These are phyloP conservation scores for Pelodytes ibericus DNA, from an alignment of 2,797 vertebrate species.

Conservation along the genomic window DNA sequence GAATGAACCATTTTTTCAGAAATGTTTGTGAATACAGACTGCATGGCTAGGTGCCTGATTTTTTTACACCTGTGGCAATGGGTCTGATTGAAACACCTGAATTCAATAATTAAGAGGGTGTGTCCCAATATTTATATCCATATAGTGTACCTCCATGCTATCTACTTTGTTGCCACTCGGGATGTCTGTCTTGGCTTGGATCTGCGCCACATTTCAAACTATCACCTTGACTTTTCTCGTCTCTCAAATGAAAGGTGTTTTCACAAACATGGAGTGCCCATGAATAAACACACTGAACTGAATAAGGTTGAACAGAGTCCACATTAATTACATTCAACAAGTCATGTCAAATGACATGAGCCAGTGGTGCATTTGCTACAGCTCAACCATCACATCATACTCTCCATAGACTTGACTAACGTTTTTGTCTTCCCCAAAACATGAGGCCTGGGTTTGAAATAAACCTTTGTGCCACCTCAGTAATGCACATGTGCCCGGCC, in stretches of 20 bases:
- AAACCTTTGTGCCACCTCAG: slow-evolving; percentile 20
- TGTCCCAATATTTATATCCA: too few species aligned
- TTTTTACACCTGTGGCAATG: too few species aligned
- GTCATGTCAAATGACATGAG: slow-evolving; percentile 38
- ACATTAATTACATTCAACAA: slow-evolving; percentile 40
- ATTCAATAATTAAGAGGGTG: too few species aligned
- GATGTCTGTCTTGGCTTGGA: background rate
- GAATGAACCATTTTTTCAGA: too few species aligned
- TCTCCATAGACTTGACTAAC: slow-evolving; percentile 43
- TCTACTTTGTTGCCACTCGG: too few species aligned
- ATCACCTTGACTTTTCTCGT: background rate
- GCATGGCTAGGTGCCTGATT: too few species aligned
- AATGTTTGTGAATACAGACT: too few species aligned
- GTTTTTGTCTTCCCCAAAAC: slow-evolving; percentile 24
- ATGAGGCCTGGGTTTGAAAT: slow-evolving; percentile 20
- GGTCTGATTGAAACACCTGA: too few species aligned
- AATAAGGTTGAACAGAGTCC: background rate
- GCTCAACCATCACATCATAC: slow-evolving; percentile 28
- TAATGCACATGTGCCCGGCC: slow-evolving; percentile 20
- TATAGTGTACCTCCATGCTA: too few species aligned
- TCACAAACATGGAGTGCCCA: background rate
- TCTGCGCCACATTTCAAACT: background rate
- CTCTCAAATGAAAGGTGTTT: background rate
- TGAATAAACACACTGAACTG: slow-evolving; percentile 2
- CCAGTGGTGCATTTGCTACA: slow-evolving; percentile 29